Base-by-base conservation (phyloP, 2,113 vertebrate genomes). In the Castor canadensis region DNA sequence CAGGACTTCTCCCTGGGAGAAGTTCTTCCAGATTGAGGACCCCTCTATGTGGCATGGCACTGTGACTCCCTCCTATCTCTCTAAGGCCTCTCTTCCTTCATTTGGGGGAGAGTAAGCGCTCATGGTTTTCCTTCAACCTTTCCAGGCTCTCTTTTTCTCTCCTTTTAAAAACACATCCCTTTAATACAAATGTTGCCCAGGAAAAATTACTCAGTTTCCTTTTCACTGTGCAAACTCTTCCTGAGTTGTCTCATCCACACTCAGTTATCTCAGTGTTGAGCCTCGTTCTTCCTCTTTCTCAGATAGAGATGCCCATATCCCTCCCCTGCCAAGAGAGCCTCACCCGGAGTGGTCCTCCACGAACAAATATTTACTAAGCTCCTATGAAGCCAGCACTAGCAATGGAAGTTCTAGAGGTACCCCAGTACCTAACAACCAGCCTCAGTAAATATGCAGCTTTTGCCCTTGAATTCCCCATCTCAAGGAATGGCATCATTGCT, bases 341-440 rank as follows among this genome's bases (percentile, higher is more conserved):
- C 35, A 81, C n/a, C 10, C 49, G 30, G 64, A 60, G 22, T 69
- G 10, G 3, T 60, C 86, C 56, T 81, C 24, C 38, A 35, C 22
- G 77, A 64, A 66, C 26, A 38, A 69, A 45, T 22, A 45, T 5
- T 62, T 62, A 72, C 5, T 89, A 60, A 82, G 38, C 26, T 47
- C 32, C 35, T 15, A 11, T n/a, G 30, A 86, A 38, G 20, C 91
- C n/a, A 56, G 4, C 52, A 52, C 9, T 19, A 11, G 7, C 16
- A 40, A 30, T 19, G 38, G 64, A 38, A 62, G 11, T 28, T 30
- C 22, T 58, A 3, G 11, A 52, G 3, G 69, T 26, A 49, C 16
- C 13, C 38, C 8, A 2, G 4, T 16, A 0, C 11, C 7, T 17
- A 38, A 43, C 11, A 56, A 35, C 11, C 28, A 90, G 56, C 6